Evolutionary conservation across 2,888 invertebrate genomes (phyloP).

Genomic region (Drosophila atroscutellata): DNA sequence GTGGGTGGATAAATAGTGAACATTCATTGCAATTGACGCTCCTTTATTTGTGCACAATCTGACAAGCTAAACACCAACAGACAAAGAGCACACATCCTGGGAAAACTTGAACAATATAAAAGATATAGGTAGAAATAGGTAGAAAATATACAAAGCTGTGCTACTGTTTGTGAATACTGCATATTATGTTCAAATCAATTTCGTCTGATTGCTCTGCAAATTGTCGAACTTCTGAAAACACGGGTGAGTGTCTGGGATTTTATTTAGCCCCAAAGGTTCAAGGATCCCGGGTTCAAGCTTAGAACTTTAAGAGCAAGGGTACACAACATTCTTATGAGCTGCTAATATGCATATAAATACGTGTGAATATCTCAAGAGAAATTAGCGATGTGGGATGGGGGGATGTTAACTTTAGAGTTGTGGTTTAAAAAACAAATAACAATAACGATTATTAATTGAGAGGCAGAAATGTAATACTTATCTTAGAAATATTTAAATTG

Average conservation of each 20-base stretch:
- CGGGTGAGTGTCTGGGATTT: conserved; percentile 30
- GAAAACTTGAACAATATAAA: conserved; percentile 39
- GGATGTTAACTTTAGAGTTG: neutral
- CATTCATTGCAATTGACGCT: conserved; percentile 28
- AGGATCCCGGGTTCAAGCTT: conserved; percentile 61
- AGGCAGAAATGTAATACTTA: neutral
- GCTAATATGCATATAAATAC: conserved; percentile 1
- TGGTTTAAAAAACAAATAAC: neutral
- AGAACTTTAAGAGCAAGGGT: conserved; percentile 3
- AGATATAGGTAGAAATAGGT: conserved; percentile 21
- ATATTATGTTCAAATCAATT: conserved; percentile 45
- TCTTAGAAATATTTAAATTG: neutral
- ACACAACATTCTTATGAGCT: neutral
- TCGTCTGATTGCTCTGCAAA: conserved; percentile 28
- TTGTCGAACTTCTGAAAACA: conserved; percentile 27
- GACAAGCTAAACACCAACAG: conserved; percentile 19
- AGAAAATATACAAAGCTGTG: conserved; percentile 23
- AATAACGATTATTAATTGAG: neutral
- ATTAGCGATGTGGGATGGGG: neutral
- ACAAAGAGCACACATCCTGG: conserved; percentile 8
- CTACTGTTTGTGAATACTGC: conserved; percentile 1
- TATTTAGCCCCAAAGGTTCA: conserved; percentile 47
- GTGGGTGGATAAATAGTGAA: conserved; percentile 19
- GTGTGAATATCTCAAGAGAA: neutral
- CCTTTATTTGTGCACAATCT: conserved; percentile 10